Conservation (phyloP, 92 coral and sea anemone species). For the Porites lobata region DNA sequence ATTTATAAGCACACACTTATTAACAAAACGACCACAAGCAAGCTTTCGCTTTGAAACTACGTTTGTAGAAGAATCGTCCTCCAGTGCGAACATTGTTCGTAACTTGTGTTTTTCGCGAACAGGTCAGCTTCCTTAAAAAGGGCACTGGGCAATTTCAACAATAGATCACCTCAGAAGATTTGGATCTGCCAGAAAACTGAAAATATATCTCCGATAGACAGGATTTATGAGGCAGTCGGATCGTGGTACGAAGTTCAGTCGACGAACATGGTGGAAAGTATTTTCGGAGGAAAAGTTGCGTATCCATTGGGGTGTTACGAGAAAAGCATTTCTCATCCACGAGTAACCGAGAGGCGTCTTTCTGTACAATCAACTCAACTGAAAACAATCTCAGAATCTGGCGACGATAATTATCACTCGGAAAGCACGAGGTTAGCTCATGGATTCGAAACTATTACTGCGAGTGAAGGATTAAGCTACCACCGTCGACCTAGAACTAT, state of each 20-base stretch:
- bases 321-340: constrained; percentile 24
- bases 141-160: constrained; percentile 10
- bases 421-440: background rate
- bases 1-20: constrained; percentile 46
- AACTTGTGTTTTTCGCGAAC: constrained; percentile 34
- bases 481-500: constrained; percentile 69
- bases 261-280: constrained; percentile 63
- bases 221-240: constrained; percentile 32
- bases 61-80: background rate
- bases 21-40: constrained; percentile 33
- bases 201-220: background rate
- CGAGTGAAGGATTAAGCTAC: constrained; percentile 9
- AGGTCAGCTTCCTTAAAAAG: background rate
- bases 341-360: constrained; percentile 45
- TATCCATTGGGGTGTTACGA: constrained; percentile 26
- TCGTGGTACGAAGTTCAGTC: background rate
- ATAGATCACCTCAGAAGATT: constrained; percentile 17
- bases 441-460: constrained; percentile 8
- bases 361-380: constrained; percentile 42
- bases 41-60: constrained; percentile 9
- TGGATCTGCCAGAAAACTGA: background rate
- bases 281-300: constrained; percentile 54
- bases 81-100: background rate
- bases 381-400: constrained; percentile 64
- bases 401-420: constrained; percentile 20